phyloP scores from a whole-genome alignment of 92 coral and sea anemone species.

The Meandrina meandrites region DNA sequence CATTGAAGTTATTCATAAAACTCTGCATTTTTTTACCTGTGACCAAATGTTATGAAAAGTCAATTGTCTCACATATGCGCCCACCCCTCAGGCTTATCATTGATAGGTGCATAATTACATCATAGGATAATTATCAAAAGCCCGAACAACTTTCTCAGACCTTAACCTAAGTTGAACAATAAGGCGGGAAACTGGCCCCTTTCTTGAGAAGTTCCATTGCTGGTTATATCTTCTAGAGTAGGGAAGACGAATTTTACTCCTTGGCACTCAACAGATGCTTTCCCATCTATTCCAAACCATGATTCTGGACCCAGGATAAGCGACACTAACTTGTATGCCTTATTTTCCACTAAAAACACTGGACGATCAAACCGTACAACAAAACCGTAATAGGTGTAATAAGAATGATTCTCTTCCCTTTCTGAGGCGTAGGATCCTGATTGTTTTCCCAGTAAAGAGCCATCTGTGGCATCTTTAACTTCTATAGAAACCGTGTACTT shows the following conservation, averaged over 20 bases:
- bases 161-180: no score
- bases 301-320: not conserved
- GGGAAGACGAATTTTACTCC: not conserved
- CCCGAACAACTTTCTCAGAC: no score
- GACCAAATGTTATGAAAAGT: no score
- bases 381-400: conserved; percentile 15
- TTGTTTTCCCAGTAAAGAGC: not conserved
- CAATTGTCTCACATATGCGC: no score
- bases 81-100: no score
- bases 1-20: no score
- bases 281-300: not conserved
- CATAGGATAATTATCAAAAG: no score
- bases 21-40: no score
- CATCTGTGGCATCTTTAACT: not conserved
- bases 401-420: not conserved
- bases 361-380: conserved; percentile 7
- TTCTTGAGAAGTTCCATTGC: not conserved
- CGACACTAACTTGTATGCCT: not conserved
- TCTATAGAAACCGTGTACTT: not conserved
- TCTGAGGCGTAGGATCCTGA: not conserved
- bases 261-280: not conserved
- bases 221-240: not conserved
- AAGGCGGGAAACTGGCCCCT: no score
- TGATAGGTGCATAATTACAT: no score
- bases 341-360: not conserved